Evolutionary conservation across 1,140 invertebrate genomes (phyloP).

Genomic region (Caenorhabditis tropicalis): DNA sequence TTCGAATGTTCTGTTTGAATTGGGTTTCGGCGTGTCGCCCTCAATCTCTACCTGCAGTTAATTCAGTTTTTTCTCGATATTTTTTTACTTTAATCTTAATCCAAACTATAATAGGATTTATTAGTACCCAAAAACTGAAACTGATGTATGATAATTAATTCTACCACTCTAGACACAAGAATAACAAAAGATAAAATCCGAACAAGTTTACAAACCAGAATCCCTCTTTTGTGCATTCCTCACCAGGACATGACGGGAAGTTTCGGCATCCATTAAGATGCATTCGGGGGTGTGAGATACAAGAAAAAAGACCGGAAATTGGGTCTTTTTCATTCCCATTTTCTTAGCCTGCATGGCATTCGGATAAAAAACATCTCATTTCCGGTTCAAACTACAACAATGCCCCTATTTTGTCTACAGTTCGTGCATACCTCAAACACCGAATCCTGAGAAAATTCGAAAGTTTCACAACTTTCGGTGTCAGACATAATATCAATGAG

Average conservation of each 20-base stretch:
- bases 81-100: neutral
- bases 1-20: neutral
- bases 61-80: neutral
- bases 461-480: neutral
- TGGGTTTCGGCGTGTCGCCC: neutral
- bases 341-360: neutral
- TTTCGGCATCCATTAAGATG: neutral
- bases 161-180: too few species aligned
- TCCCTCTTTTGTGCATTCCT: neutral
- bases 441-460: neutral
- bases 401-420: neutral
- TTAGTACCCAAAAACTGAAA: neutral
- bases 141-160: neutral
- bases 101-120: neutral
- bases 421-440: neutral
- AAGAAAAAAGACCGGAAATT: neutral
- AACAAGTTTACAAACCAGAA: too few species aligned
- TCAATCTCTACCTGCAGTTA: neutral
- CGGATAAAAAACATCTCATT: neutral
- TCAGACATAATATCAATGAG: neutral
- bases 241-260: neutral
- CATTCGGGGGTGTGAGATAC: neutral
- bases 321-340: neutral
- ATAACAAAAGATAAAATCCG: too few species aligned
- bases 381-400: neutral